Evolutionary conservation across 2,888 invertebrate genomes (phyloP).

Genomic region (Rhagium mordax): DNA sequence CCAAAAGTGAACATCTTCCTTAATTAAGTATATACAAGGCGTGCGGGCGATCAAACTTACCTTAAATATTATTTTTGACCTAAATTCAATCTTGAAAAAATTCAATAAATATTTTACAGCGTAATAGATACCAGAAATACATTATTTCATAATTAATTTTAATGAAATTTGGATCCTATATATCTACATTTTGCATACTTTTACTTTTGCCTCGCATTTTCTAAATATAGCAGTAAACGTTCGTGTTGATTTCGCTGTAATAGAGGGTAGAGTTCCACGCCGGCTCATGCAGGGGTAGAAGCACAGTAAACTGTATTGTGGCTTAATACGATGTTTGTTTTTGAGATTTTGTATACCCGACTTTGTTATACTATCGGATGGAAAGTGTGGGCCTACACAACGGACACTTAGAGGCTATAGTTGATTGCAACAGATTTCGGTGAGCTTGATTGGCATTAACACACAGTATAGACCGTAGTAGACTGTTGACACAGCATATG

Average conservation of each 20-base stretch:
- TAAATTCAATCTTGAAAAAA: no score
- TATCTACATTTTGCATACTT: no score
- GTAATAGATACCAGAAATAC: no score
- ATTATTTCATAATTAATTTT: no score
- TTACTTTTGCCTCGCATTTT: background rate
- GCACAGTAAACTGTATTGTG: constrained; percentile 61
- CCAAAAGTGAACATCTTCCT: no score
- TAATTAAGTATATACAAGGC: background rate
- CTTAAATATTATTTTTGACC: no score
- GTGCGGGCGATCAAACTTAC: no score
- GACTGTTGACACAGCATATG: constrained; percentile 65
- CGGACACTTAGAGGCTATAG: background rate
- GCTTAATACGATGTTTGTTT: constrained; percentile 66
- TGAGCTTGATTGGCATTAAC: constrained; percentile 57
- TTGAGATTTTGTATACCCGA: constrained; percentile 65
- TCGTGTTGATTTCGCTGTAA: background rate
- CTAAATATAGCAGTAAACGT: background rate
- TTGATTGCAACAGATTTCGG: constrained; percentile 43
- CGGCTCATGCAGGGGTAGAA: constrained; percentile 27
- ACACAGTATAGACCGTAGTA: constrained; percentile 53
- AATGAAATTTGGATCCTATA: no score
- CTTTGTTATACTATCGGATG: constrained; percentile 55
- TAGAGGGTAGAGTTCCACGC: constrained; percentile 1
- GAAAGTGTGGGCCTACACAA: constrained; percentile 32
- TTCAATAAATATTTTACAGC: no score